Conservation (phyloP, 2,888 invertebrate species). For the Cephus pulcher region DNA sequence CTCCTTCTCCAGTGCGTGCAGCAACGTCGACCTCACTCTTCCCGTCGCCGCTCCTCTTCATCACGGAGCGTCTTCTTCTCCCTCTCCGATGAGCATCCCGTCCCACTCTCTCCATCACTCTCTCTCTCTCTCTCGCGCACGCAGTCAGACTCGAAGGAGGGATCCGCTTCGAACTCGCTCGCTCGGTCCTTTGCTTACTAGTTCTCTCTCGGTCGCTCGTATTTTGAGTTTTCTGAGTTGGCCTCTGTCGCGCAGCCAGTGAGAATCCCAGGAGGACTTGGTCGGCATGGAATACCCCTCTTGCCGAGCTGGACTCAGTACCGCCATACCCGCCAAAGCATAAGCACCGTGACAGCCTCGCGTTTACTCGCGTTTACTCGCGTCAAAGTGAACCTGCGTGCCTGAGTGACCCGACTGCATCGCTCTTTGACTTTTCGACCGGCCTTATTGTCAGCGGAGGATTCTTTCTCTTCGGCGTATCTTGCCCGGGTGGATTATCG, state of each 20-base stretch:
- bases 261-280: constrained; percentile 15
- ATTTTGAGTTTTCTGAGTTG: constrained; percentile 39
- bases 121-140: constrained; percentile 22
- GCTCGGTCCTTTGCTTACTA: neutral
- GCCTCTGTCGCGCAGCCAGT: constrained; percentile 56
- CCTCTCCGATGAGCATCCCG: constrained; percentile 19
- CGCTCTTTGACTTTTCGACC: no score
- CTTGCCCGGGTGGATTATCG: no score
- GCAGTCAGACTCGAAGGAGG: constrained; percentile 13
- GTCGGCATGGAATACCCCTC: constrained; percentile 16
- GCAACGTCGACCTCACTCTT: constrained; percentile 6
- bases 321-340: constrained; percentile 65
- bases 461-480: no score
- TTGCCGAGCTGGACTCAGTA: constrained; percentile 51
- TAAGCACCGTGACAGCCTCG: constrained; percentile 53
- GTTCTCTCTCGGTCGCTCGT: constrained; percentile 30
- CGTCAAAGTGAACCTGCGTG: neutral
- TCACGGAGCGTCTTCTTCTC: constrained; percentile 17
- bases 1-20: neutral
- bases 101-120: constrained; percentile 18
- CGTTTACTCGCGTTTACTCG: constrained; percentile 3
- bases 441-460: no score
- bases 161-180: neutral
- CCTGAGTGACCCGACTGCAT: no score
- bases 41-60: constrained; percentile 16